phyloP scores from a whole-genome alignment of 2,113 vertebrate genomes.

The Gambusia affinis region DNA sequence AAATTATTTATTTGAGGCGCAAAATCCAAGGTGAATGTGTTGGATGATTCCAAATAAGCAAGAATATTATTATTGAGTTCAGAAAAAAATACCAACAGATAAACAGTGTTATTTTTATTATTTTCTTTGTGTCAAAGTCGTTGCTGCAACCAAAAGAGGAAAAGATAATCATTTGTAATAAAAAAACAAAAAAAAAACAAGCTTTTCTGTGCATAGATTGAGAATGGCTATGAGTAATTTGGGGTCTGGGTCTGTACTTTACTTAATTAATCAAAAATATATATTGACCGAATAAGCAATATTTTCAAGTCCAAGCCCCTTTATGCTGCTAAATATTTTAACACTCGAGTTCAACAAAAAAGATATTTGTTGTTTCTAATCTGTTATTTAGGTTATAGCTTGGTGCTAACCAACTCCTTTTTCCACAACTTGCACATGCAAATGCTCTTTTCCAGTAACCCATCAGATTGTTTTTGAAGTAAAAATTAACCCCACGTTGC shows the following conservation, averaged over 20 bases:
- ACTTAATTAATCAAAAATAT: no score
- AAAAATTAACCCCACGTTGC: no score
- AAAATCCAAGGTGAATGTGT: neutral
- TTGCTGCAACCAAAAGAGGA: neutral
- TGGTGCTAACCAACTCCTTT: no score
- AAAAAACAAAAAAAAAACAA: no score
- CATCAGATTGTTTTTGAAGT: no score
- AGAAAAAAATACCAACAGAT: neutral
- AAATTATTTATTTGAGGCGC: conserved; percentile 3
- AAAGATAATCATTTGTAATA: neutral
- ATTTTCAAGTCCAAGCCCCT: no score
- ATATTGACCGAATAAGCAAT: conserved; percentile 3
- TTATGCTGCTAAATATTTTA: no score
- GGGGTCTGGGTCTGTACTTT: neutral
- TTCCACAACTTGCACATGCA: no score
- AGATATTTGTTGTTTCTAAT: no score
- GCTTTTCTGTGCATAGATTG: neutral
- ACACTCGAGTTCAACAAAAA: no score
- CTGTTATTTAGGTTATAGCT: no score
- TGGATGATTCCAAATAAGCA: neutral
- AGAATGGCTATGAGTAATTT: conserved; percentile 7
- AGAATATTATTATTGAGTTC: neutral
- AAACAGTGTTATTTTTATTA: neutral
- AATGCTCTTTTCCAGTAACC: no score
- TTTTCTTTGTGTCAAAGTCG: neutral